These are phyloP conservation scores for Indri indri DNA, from an alignment of 2,113 vertebrate genomes.

Conservation along the genomic window DNA sequence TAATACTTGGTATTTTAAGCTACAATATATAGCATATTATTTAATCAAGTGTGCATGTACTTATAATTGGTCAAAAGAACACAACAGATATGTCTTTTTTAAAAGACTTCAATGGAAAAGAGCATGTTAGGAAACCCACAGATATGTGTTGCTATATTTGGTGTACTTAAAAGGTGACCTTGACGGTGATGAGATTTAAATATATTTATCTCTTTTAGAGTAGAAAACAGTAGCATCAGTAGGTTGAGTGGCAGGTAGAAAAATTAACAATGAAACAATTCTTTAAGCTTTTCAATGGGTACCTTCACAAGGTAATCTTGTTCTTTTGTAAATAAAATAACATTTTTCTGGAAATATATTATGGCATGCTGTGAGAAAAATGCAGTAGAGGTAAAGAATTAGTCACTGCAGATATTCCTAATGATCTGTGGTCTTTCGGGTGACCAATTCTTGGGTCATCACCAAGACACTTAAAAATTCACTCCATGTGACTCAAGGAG, in stretches of 20 bases:
- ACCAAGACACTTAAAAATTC: background rate
- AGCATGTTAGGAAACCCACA: background rate
- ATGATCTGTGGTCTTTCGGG: background rate
- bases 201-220: background rate
- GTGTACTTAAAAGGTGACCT: slow-evolving; percentile 16
- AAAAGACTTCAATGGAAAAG: background rate
- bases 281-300: background rate
- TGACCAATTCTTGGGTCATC: background rate
- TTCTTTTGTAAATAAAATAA: slow-evolving; percentile 3
- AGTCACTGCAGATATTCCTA: background rate
- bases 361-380: background rate
- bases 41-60: background rate
- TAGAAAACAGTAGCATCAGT: background rate
- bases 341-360: background rate
- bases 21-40: background rate
- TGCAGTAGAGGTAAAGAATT: background rate
- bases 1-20: slow-evolving; percentile 30
- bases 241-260: slow-evolving; percentile 36
- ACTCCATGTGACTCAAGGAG: background rate
- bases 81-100: background rate
- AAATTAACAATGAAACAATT: slow-evolving; percentile 10
- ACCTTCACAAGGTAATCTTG: slow-evolving; percentile 4
- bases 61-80: slow-evolving; percentile 29
- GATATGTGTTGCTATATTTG: background rate
- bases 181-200: slow-evolving; percentile 20